Base-by-base conservation (phyloP, 2,797 vertebrate species). In the Myripristis jacobus region DNA sequence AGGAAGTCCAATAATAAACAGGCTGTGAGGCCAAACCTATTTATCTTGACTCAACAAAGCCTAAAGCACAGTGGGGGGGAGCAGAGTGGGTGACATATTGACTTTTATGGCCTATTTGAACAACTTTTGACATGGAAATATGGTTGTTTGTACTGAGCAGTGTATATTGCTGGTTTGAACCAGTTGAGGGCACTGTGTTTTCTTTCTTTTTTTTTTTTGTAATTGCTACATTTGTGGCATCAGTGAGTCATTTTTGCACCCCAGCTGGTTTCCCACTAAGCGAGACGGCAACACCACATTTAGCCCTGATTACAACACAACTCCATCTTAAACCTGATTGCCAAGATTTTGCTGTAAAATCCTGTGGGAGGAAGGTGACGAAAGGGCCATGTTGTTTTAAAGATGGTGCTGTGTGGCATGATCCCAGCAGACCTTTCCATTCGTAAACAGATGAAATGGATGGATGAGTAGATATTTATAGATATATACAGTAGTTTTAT, bases 181-280 rank as follows among this genome's bases (percentile, higher is more conserved):
- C 88, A 90, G 70, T 52, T 47, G 91, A 75, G 84, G 89, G 89
- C 79, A 52, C 86, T 91, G 74, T 79, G 78, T 31, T 31, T 3
- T 31, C 29, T 31, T 31, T 38, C 53, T 66, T 77, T 76, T 69
- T 64, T 38, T 55, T 66, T 77, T 76, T 69, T 64, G 5, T 34
- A n/a, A 18, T 29, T 21, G 24, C 11, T 41, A 18, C 50, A 19
- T 59, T 51, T 1, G 0, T 63, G 38, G 48, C 41, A 2, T 3
- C 58, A 47, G 44, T 84, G 80, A 83, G 62, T 85, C 82, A 88
- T 80, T 67, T 27, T 41, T 72, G 73, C 13, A 21, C 58, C 68
- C 89, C 90, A 90, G 85, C 79, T 91, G 88, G 80, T 85, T 83
- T 50, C 66, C 24, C 84, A 81, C 87, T 80, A 80, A 62, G 87